Conservation (phyloP, 2,888 invertebrate genomes). For the Folsomia manolachei region DNA sequence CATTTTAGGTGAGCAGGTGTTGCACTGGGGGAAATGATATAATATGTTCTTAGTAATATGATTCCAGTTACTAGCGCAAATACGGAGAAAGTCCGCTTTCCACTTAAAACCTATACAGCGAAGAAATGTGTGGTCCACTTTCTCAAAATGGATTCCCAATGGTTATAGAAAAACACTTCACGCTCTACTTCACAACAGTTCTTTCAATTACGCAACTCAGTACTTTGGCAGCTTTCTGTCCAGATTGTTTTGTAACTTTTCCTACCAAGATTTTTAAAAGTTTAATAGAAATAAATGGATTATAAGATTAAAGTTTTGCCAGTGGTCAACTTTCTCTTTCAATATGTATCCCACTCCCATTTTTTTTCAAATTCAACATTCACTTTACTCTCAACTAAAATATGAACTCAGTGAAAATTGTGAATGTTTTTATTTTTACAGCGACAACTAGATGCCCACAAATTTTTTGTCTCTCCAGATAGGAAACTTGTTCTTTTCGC, state of each 20-base stretch:
- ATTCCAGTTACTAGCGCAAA: no score
- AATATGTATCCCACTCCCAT: no score
- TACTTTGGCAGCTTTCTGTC: background rate
- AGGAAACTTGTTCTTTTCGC: slow-evolving; percentile 73
- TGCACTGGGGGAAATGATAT: no score
- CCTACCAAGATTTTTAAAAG: no score
- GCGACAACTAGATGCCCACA: slow-evolving; percentile 74
- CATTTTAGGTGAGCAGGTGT: no score
- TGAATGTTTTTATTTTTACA: slow-evolving; percentile 55
- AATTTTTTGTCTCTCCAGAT: slow-evolving; percentile 75
- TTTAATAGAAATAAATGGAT: no score
- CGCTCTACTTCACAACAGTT: no score
- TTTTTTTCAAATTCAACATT: no score
- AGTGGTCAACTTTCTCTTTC: no score
- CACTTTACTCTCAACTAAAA: no score
- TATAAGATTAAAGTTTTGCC: no score
- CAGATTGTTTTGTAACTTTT: background rate
- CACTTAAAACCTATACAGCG: background rate
- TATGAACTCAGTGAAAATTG: background rate
- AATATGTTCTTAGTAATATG: no score
- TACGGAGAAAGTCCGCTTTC: background rate
- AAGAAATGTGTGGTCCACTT: background rate
- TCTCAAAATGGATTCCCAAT: background rate
- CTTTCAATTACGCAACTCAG: background rate
- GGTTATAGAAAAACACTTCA: background rate